A percentile compares a stretch with the other conserved stretches of the same genome.
These are phyloP conservation scores for Fulmarus glacialis DNA, from an alignment of 2,113 vertebrate genomes.

Conservation along the genomic window DNA sequence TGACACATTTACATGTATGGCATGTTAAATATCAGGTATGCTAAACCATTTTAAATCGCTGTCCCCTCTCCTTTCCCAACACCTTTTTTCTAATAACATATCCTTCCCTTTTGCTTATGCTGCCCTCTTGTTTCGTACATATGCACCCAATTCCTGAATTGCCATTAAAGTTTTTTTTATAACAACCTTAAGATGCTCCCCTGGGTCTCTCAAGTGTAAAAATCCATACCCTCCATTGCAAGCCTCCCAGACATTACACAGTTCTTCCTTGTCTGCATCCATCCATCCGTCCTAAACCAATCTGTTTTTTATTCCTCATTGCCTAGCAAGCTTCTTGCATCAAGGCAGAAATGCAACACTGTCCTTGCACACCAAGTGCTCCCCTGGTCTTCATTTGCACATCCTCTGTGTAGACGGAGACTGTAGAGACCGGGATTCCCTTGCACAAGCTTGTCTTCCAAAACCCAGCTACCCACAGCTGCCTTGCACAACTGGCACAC, in stretches of 20 bases:
- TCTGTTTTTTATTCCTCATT: neutral
- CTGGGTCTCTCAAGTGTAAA: neutral
- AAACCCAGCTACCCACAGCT: neutral
- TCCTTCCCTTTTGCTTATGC: neutral
- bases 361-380: neutral
- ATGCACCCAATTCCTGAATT: neutral
- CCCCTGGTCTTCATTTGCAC: neutral
- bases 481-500: neutral
- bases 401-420: fast-evolving
- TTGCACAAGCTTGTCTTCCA: neutral
- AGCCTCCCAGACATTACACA: neutral
- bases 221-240: neutral
- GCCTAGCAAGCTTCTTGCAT: neutral
- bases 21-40: neutral
- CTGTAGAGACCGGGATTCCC: neutral
- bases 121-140: neutral
- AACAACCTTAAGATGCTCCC: neutral
- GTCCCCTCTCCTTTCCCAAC: neutral
- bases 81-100: neutral
- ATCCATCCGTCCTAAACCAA: neutral
- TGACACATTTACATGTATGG: neutral
- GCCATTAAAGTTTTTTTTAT: neutral
- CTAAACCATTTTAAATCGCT: neutral
- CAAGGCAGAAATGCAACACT: neutral
- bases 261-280: neutral